These are phyloP conservation scores for human DNA, from an alignment of 2,113 vertebrate genomes.

Conservation along the genomic window DNA sequence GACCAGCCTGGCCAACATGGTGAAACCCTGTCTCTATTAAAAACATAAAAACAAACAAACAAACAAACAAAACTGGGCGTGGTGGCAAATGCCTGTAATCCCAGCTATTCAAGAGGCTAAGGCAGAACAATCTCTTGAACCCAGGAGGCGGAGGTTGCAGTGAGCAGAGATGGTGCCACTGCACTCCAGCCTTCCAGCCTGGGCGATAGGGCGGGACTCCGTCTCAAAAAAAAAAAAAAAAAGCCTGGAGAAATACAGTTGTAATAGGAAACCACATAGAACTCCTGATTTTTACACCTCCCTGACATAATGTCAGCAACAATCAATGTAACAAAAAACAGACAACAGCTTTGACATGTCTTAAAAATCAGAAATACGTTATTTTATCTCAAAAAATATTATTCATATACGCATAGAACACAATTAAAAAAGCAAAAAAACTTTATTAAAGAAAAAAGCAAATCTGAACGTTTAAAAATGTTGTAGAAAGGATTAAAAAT, in stretches of 20 bases:
- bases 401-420: not conserved
- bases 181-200: too few relatives aligned
- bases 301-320: not conserved
- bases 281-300: not conserved
- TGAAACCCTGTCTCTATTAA: too few relatives aligned
- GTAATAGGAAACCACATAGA: not conserved
- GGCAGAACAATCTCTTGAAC: too few relatives aligned
- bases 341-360: not conserved
- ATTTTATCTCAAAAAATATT: not conserved
- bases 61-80: too few relatives aligned
- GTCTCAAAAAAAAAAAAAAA: too few relatives aligned
- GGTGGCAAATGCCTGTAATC: too few relatives aligned
- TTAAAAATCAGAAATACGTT: conserved; percentile 33
- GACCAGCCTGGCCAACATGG: too few relatives aligned
- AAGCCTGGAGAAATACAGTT: not conserved
- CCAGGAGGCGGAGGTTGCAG: too few relatives aligned
- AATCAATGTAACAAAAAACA: conserved; percentile 18
- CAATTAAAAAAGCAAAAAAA: not conserved
- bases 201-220: too few relatives aligned
- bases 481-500: not conserved
- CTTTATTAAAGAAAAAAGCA: not conserved
- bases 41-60: too few relatives aligned
- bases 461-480: not conserved
- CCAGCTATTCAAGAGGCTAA: too few relatives aligned
- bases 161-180: too few relatives aligned